Base-by-base conservation (phyloP, 2,113 vertebrate species). In the Vidua chalybeata region DNA sequence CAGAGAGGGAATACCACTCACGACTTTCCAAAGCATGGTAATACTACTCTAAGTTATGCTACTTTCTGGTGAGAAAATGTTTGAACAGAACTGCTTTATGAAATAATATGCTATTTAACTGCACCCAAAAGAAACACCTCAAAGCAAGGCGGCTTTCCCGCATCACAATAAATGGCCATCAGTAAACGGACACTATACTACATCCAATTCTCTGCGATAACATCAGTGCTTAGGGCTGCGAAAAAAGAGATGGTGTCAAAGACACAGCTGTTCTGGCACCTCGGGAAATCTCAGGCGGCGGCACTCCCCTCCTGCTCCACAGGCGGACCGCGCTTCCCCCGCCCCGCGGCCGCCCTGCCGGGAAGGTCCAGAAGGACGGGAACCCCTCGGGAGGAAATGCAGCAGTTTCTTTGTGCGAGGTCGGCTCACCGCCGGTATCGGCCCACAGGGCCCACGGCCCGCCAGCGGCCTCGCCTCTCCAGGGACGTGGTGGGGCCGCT, bases 301-400 rank as follows among this genome's bases (percentile, higher is more conserved):
- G 24, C 84, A 30, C n/a, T 28, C 0, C 3, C n/a, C 20, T 3
- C 16, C 2, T 1, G 30, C 10, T 6, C 6, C 78, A 15, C 15
- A 6, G 7, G 4, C 7, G 7, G 19, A 1, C 41, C 12, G 39
- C 15, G 27, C 3, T 6, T 11, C 13, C 27, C 21, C 7, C 3
- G 9, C 11, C 21, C 21, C 35, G 20, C 17, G 13, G 8, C 43
- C 4, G 1, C 24, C 41, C 35, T 3, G 49, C 39, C 30, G 21
- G 58, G 2, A n/a, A 9, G 11, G 9, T 10, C 15, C 37, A 28
- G 3, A 24, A 10, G 11, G 1, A 17, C 6, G 9, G 15, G 9
- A 39, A 11, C 18, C 2, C 3, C 2, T 3, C 26, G 2, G 6
- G 21, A 13, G 19, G 3, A 8, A n/a, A 16, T 0, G 28, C 49